Percentiles rank a stretch among this genome's conserved stretches.
These are phyloP conservation scores for Elegia similella DNA, from an alignment of 2,888 invertebrate genomes.

Conservation along the genomic window DNA sequence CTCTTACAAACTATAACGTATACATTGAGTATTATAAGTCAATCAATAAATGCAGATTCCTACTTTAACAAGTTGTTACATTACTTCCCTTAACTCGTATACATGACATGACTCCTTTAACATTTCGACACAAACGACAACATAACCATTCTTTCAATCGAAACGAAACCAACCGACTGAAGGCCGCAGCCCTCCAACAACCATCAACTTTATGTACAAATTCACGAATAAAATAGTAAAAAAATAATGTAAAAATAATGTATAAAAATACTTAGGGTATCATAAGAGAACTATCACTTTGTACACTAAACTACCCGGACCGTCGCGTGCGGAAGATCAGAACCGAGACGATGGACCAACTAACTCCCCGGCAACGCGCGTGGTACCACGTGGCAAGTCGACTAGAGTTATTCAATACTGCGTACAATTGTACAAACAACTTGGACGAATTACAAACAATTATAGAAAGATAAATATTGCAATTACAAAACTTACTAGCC, in stretches of 20 bases:
- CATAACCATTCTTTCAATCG: conserved; percentile 52
- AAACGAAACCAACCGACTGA: conserved; percentile 60
- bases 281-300: conserved; percentile 81
- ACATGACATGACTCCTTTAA: conserved; percentile 64
- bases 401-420: conserved; percentile 17
- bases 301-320: conserved; percentile 72
- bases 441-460: no score
- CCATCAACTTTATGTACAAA: conserved; percentile 60
- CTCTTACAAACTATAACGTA: conserved; percentile 72
- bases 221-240: conserved; percentile 76
- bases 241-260: conserved; percentile 78
- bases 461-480: not conserved
- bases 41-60: conserved; percentile 74
- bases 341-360: conserved; percentile 35
- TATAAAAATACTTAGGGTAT: conserved; percentile 80
- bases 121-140: conserved; percentile 46
- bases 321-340: conserved; percentile 64
- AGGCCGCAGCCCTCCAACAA: conserved; percentile 55
- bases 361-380: not conserved
- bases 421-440: not conserved
- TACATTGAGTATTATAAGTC: conserved; percentile 78
- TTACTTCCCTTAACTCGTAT: conserved; percentile 67
- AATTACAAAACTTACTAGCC: not conserved
- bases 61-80: conserved; percentile 65
- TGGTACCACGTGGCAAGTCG: not conserved